Conservation (phyloP, 2,797 vertebrate species). For the Acanthornis magna region DNA sequence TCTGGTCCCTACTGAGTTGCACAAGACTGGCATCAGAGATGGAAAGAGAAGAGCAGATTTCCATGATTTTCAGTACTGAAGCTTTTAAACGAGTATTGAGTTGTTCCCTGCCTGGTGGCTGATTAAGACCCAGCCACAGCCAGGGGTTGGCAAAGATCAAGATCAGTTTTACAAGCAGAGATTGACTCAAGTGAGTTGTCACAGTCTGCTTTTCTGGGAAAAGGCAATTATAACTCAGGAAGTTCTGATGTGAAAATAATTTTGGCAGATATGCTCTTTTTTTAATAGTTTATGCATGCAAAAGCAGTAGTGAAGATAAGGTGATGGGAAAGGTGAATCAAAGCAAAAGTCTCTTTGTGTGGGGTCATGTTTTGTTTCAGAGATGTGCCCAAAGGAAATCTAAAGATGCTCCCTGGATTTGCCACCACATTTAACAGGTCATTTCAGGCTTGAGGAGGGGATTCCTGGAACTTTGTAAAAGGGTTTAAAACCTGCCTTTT, state of each 20-base stretch:
- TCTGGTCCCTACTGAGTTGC: background rate
- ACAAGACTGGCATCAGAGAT: background rate
- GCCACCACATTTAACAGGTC: background rate
- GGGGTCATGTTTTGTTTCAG: background rate
- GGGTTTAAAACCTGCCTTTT: background rate
- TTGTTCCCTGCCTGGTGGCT: background rate
- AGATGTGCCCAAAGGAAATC: background rate
- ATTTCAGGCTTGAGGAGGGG: background rate
- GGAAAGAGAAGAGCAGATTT: background rate
- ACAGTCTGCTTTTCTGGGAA: background rate
- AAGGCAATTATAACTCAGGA: background rate
- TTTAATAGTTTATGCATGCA: background rate
- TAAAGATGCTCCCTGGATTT: background rate
- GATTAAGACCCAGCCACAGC: background rate
- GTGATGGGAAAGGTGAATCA: background rate
- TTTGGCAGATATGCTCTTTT: background rate
- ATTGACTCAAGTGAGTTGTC: background rate
- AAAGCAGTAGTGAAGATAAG: background rate
- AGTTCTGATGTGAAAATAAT: slow-evolving; percentile 13
- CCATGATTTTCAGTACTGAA: background rate
- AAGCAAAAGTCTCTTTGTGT: background rate
- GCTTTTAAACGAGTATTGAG: background rate
- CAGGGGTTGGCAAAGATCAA: background rate
- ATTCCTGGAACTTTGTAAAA: background rate
- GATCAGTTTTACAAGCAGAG: background rate